These are phyloP conservation scores for Cheirogaleus medius DNA, from an alignment of 2,113 vertebrate genomes.

Conservation along the genomic window DNA sequence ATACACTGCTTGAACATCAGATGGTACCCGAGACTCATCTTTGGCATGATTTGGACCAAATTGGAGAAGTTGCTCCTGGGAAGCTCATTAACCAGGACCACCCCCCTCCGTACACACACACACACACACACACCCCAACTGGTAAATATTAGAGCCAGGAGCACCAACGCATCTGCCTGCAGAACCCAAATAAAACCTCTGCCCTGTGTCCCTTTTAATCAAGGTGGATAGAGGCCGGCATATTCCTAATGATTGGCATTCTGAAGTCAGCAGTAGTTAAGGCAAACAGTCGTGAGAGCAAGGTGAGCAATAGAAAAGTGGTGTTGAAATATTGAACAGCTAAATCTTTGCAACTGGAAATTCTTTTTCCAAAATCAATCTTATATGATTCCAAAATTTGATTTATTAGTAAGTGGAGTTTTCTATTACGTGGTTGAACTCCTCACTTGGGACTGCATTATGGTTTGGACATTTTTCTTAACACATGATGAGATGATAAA, in stretches of 20 bases:
- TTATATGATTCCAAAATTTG: background rate
- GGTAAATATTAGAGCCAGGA: background rate
- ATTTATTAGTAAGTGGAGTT: background rate
- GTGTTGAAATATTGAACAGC: background rate
- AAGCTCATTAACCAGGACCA: background rate
- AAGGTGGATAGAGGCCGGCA: background rate
- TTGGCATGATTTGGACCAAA: background rate
- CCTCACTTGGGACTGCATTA: background rate
- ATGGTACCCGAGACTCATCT: background rate
- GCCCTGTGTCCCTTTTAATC: background rate
- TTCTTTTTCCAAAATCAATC: background rate
- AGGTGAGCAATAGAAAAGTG: background rate
- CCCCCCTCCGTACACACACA: accelerated
- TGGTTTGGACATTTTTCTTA: background rate
- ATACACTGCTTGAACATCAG: background rate
- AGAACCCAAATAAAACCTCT: background rate
- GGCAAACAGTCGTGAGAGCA: background rate
- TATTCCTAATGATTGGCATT: background rate
- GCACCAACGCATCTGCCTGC: background rate
- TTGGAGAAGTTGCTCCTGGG: accelerated
- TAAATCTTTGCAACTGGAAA: background rate
- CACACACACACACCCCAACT: background rate
- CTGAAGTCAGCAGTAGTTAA: background rate
- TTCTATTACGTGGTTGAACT: background rate
- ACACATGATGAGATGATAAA: background rate